Evolutionary conservation across 2,797 vertebrate species (phyloP).

Genomic region (Pampus argenteus): DNA sequence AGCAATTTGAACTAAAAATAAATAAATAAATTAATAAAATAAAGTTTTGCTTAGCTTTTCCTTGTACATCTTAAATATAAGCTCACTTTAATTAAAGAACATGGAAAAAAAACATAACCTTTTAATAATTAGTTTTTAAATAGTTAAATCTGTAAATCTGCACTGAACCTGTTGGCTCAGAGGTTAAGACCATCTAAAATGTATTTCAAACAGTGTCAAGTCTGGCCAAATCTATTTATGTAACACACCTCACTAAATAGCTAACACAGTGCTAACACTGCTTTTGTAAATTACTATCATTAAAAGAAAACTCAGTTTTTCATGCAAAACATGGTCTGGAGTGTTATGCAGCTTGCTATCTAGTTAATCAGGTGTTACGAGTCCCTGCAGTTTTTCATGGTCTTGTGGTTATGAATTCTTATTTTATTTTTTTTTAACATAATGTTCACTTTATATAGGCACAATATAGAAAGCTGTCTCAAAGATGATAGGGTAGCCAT

Average conservation of each 20-base stretch:
- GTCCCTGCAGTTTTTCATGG: conserved; percentile 13
- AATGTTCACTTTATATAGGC: too few species aligned
- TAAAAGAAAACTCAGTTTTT: conserved; percentile 9
- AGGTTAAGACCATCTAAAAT: conserved; percentile 21
- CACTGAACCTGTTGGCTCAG: neutral
- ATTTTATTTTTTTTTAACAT: too few species aligned
- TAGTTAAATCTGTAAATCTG: too few species aligned
- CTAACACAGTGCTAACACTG: neutral
- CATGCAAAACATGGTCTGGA: conserved; percentile 13
- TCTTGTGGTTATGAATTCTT: too few species aligned
- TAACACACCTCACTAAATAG: conserved; percentile 17
- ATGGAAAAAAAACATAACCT: too few species aligned
- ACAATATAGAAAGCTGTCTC: too few species aligned
- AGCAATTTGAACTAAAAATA: too few species aligned
- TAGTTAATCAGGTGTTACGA: conserved; percentile 41
- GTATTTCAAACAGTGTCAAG: conserved; percentile 18
- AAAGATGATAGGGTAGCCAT: neutral
- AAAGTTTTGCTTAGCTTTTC: too few species aligned
- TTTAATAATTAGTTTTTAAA: too few species aligned
- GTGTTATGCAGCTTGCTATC: conserved; percentile 33
- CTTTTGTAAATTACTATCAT: conserved; percentile 27
- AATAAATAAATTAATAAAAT: too few species aligned
- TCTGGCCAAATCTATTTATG: conserved; percentile 1
- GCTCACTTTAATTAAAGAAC: too few species aligned
- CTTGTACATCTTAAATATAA: too few species aligned